phyloP scores from a whole-genome alignment of 2,797 vertebrate genomes.

The Percopsis omiscomaycus region DNA sequence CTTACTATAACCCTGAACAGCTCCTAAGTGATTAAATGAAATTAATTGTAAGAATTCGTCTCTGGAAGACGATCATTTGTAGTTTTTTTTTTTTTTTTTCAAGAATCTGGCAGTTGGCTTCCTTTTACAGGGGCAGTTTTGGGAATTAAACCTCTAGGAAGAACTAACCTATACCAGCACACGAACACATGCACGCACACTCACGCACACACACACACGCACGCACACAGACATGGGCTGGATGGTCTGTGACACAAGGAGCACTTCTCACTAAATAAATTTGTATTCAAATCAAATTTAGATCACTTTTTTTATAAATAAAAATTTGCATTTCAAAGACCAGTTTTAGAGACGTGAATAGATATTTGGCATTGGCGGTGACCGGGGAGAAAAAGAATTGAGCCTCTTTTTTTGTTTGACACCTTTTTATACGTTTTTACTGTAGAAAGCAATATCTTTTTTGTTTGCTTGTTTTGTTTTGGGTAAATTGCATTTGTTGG shows the following conservation, averaged over 20 bases:
- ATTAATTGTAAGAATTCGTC: too few species aligned
- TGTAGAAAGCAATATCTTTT: constrained; percentile 15
- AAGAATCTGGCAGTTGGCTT: too few species aligned
- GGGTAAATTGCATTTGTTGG: constrained; percentile 35
- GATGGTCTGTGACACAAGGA: constrained; percentile 7
- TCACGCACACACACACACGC: constrained; percentile 19
- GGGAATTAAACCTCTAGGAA: too few species aligned
- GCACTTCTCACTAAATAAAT: constrained; percentile 1
- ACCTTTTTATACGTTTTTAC: constrained; percentile 22
- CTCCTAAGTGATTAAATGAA: too few species aligned
- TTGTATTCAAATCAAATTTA: constrained; percentile 44
- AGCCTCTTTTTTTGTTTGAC: constrained; percentile 29
- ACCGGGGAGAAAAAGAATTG: constrained; percentile 7
- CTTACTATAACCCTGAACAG: too few species aligned
- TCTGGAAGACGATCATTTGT: too few species aligned
- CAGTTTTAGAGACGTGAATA: constrained; percentile 18
- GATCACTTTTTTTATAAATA: background rate
- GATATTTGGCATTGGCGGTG: constrained; percentile 28
- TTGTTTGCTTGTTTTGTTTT: constrained; percentile 32
- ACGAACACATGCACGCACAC: constrained; percentile 13
- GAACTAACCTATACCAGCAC: background rate
- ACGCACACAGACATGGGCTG: background rate
- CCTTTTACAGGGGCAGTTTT: too few species aligned
- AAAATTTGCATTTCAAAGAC: constrained; percentile 56
- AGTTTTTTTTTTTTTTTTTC: too few species aligned